Evolutionary conservation across 1,140 invertebrate species (phyloP).

Genomic region (Hylaeus volcanicus): DNA sequence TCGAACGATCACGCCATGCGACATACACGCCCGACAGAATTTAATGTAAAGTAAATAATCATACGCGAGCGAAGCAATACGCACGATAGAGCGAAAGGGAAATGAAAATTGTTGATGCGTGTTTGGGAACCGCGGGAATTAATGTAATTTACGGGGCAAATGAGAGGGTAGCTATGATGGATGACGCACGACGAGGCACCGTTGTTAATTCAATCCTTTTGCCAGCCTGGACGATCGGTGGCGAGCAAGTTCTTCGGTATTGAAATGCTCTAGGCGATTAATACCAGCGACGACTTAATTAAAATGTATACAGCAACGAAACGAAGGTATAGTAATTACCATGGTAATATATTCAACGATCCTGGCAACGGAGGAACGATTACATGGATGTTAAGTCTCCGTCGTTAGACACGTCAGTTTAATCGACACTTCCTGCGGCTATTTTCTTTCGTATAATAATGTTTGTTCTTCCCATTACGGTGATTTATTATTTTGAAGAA

Average conservation of each 20-base stretch:
- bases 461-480: conserved; percentile 23
- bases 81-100: not conserved
- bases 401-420: conserved; percentile 25
- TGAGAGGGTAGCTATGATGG: conserved; percentile 23
- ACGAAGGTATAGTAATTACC: conserved; percentile 26
- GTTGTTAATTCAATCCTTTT: conserved; percentile 53
- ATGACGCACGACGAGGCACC: conserved; percentile 2
- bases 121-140: not conserved
- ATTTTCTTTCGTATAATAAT: not conserved
- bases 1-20: not conserved
- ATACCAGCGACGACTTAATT: conserved; percentile 47
- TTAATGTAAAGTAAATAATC: not conserved
- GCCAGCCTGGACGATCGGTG: not conserved
- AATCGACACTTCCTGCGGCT: not conserved
- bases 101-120: conserved; percentile 13
- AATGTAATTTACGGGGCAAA: conserved; percentile 18
- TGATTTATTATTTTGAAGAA: not conserved
- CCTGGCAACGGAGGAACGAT: conserved; percentile 15
- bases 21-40: not conserved
- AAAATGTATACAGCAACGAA: conserved; percentile 36
- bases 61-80: not conserved
- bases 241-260: not conserved
- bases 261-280: conserved; percentile 12
- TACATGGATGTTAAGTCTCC: conserved; percentile 14
- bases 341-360: conserved; percentile 30